Base-by-base conservation (phyloP, 2,113 vertebrate species). In the Vulpes lagopus region DNA sequence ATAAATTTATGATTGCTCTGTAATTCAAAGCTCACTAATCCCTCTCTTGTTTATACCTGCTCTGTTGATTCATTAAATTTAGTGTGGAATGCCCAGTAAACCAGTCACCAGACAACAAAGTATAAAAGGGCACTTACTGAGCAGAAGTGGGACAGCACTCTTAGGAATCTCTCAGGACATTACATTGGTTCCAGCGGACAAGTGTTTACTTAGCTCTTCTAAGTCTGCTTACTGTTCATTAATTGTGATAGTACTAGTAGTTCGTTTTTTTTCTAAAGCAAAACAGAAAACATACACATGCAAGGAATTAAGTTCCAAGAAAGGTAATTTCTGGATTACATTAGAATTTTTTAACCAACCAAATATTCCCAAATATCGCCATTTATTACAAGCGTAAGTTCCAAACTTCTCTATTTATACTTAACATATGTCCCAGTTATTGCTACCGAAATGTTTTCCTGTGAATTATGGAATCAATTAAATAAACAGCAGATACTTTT, bases 41-140 rank as follows among this genome's bases (percentile, higher is more conserved):
- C 11, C 53, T 93, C 23, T 78, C 53, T 93, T 30, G 17, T 93
- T 3, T 92, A 57, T 74, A 69, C 25, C 22, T 95, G 67, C 78
- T 88, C 1, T 96, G 62, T 53, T 94, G 90, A 91, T 91, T 96
- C 69, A 91, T 91, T 97, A 97, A 97, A 88, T 96, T 97, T 71
- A 95, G 30, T 30, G 69, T 92, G 76, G 12, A 74, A 94, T 95
- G 80, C 95, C 97, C 94, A 90, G 59, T 97, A 69, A 94, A 73
- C 51, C 62, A 74, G 71, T 94, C 9, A 3, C 64, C 22, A 11
- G 55, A 51, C 0, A 6, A 73, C 16, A 74, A 92, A 79, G n/a
- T 89, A 80, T 17, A 1, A 97, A 98, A 97, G 74, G 83, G 53
- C 85, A 96, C 5, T 22, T 86, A 96, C 8, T 30, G 69, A 97